A percentile compares a stretch with the other conserved stretches of the same genome.
Evolutionary conservation across 2,797 vertebrate species (phyloP).

Genomic region (Chiloscyllium punctatum): DNA sequence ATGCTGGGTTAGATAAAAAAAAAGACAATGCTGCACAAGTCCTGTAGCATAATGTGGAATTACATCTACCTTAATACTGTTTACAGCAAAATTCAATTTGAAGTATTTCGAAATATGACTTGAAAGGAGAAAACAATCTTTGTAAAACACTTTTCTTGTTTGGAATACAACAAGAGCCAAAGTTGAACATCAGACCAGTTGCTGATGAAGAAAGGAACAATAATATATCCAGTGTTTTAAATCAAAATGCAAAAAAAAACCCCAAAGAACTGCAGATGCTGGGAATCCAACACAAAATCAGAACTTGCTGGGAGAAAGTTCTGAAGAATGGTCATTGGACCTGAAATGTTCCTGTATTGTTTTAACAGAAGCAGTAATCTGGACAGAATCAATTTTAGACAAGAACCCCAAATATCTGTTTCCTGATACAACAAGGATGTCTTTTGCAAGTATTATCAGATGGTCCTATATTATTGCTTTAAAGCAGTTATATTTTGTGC

Average conservation of each 20-base stretch:
- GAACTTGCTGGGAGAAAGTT: no score
- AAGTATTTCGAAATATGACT: background rate
- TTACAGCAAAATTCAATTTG: background rate
- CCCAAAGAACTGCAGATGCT: no score
- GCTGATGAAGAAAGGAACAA: background rate
- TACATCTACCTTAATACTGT: background rate
- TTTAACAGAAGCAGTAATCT: background rate
- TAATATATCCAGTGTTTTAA: background rate
- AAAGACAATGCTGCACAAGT: background rate
- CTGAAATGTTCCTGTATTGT: background rate
- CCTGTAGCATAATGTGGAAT: background rate
- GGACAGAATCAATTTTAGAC: background rate
- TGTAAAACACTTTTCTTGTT: background rate
- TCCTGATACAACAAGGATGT: background rate
- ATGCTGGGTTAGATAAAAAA: background rate
- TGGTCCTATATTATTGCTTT: background rate
- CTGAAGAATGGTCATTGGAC: no score
- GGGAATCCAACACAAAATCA: no score
- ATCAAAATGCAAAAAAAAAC: background rate
- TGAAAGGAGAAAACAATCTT: background rate
- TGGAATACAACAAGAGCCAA: background rate
- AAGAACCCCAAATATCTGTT: background rate
- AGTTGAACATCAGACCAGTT: background rate
- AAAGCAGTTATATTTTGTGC: background rate
- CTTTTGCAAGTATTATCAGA: background rate